phyloP scores from a whole-genome alignment of 2,113 vertebrate species.

The Bungarus multicinctus region DNA sequence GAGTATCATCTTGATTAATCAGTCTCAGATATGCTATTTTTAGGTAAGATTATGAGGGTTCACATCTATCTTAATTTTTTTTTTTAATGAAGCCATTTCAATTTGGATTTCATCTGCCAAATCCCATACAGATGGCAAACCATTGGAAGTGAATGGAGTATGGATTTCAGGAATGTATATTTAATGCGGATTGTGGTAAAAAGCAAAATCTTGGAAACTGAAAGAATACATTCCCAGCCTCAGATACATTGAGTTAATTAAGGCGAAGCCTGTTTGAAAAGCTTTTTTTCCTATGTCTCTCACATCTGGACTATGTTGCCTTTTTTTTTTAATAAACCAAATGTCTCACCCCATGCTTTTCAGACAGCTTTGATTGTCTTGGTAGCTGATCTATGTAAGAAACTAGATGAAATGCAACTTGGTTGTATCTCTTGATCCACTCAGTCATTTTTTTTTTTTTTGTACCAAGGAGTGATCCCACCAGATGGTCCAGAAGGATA shows the following conservation, averaged over 20 bases:
- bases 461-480: background rate
- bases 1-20: background rate
- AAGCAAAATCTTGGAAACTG: background rate
- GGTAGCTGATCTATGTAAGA: background rate
- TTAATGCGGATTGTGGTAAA: background rate
- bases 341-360: background rate
- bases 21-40: background rate
- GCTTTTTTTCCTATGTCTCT: background rate
- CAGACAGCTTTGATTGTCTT: background rate
- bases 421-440: background rate
- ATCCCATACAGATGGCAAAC: background rate
- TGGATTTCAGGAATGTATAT: background rate
- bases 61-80: background rate
- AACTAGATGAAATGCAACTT: background rate
- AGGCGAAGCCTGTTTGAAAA: background rate
- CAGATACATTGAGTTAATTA: background rate
- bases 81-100: background rate
- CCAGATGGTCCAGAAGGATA: background rate
- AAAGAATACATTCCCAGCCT: background rate
- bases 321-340: background rate
- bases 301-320: background rate
- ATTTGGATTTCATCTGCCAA: background rate
- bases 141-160: background rate
- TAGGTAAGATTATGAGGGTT: background rate
- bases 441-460: background rate